Evolutionary conservation across 2,113 vertebrate genomes (phyloP), one percentile per base, ranked within the genome.

Genomic region (Lanius ludovicianus): DNA sequence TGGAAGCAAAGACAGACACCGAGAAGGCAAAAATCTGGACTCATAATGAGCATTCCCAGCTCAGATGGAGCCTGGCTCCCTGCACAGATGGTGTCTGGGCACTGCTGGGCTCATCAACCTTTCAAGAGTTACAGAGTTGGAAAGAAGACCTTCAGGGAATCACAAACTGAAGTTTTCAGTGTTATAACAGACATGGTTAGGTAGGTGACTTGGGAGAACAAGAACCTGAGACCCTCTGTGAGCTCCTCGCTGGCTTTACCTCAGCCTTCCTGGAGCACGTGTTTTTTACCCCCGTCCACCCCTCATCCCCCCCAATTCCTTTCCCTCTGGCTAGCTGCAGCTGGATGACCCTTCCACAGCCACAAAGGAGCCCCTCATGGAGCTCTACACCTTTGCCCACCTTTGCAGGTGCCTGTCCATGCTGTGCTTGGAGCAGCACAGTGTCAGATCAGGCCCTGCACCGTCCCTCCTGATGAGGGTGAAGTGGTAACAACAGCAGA

Each of bases 251-350:
- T 6, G 4, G 14, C 39, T 77, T 39, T 68, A 70, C 52, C 39
- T 83, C 41, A 20, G 44, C 27, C 18, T 68, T 53, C 31, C n/a
- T 79, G 0, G 0, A 0, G 1, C 35, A 13, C 0, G 0, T 1
- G 5, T 7, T 28, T 64, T 68, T 57, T 49, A 24, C 27, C 7
- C 24, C 55, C 52, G 37, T 31, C 23, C 0, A 1, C 24, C n/a
- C 41, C 16, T 84, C 9, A 35, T 12, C 41, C 23, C 24, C 41
- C 82, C 28, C 25, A 33, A 4, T 15, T 88, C 85, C 35, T 39
- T 75, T 39, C 24, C 69, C 60, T 22, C 15, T n/a, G 79, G 41
- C 50, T 33, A 42, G n/a, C 42, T 46, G 33, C 73, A 87, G 50
- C 39, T 90, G 70, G 9, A 33, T 87, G 64, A 78, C 10, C 44